phyloP scores from a whole-genome alignment of 2,113 vertebrate species.

The Acrocephalus arundinaceus region DNA sequence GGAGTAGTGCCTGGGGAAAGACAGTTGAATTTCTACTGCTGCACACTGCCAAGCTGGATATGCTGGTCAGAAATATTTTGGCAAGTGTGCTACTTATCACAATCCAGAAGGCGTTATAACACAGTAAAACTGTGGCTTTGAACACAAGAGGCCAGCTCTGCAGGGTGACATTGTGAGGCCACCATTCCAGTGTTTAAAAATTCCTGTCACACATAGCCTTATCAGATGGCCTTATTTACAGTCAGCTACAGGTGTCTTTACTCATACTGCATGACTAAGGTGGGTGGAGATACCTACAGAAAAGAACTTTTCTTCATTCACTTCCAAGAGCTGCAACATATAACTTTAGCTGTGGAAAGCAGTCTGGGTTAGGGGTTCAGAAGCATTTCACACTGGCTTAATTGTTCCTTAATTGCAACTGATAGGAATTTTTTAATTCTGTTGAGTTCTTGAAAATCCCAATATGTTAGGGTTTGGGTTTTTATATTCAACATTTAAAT shows the following conservation, averaged over 20 bases:
- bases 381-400: background rate
- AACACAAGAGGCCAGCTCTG: background rate
- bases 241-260: constrained; percentile 55
- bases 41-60: background rate
- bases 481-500: background rate
- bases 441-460: background rate
- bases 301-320: background rate
- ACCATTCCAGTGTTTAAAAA: constrained; percentile 24
- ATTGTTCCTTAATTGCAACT: background rate
- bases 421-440: background rate
- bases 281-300: constrained; percentile 21
- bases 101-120: background rate
- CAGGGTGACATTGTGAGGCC: background rate
- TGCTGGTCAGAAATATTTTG: background rate
- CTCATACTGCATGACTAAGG: constrained; percentile 29
- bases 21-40: background rate
- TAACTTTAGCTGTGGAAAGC: background rate
- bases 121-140: background rate
- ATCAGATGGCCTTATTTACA: constrained; percentile 48
- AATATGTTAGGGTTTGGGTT: background rate
- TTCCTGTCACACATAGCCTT: background rate
- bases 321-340: background rate
- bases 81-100: background rate
- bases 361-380: background rate
- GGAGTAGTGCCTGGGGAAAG: background rate